These are phyloP conservation scores for Upupa epops DNA, from an alignment of 2,113 vertebrate species.

Conservation along the genomic window DNA sequence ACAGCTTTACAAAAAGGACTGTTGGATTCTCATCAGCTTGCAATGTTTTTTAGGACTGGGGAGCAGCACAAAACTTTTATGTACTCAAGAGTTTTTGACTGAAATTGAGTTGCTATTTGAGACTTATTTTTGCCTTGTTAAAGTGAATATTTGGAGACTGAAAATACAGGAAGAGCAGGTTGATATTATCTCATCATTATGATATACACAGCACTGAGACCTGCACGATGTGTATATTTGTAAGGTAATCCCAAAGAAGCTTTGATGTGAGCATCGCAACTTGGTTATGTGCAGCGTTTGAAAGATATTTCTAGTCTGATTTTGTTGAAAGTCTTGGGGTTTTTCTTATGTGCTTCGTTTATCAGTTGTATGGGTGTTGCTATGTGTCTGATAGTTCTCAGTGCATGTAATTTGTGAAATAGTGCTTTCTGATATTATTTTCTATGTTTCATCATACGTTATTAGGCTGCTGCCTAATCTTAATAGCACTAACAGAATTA, in stretches of 20 bases:
- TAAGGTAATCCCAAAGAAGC: not conserved
- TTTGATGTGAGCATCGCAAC: rapidly evolving
- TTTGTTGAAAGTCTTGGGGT: not conserved
- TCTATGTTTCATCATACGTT: not conserved
- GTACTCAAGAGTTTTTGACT: not conserved
- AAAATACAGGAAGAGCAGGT: not conserved
- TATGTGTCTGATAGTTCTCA: not conserved
- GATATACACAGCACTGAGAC: not conserved
- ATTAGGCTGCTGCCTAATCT: not conserved
- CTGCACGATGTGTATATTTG: not conserved
- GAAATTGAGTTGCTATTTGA: not conserved
- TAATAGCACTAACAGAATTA: not conserved
- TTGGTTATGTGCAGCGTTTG: not conserved
- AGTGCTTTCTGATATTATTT: not conserved
- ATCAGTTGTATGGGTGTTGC: not conserved
- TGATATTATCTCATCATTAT: not conserved
- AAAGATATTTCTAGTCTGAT: not conserved
- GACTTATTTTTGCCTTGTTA: not conserved
- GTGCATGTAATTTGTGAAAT: not conserved
- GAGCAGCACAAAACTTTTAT: not conserved
- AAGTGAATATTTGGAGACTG: not conserved
- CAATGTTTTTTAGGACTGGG: not conserved
- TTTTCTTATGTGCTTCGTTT: not conserved
- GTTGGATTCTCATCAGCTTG: conserved; percentile 53
- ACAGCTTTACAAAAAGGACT: conserved; percentile 45